Base-by-base conservation (phyloP, 1,140 invertebrate species). In the Hesperophylax magnus region DNA sequence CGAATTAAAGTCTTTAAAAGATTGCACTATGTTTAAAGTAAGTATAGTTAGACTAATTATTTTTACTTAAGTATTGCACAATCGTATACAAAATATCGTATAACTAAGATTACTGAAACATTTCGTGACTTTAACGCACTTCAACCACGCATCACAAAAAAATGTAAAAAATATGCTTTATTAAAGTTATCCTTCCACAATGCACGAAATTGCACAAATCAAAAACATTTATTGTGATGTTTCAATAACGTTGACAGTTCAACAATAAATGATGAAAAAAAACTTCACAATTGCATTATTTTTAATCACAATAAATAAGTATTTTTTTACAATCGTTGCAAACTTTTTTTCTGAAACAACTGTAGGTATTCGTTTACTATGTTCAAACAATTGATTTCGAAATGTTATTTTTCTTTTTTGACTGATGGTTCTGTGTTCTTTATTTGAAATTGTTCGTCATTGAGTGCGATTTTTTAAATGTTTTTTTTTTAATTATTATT, bases 41-140 rank as follows among this genome's bases (percentile, higher is more conserved):
- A 7, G 15, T 54, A 27, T 54, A 17, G 3, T 18, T 53, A 53
- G 67, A 71, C 39, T 39, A 39, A 69, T 34, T 67, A 67, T 34
- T 67, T n/a, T 61, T 18, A 80, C 56, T 47, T 78, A 72, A 39
- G 56, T 82, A 82, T 80, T 79, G 78, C 81, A 82, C 81, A 82
- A 77, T 82, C 81, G 81, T 82, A 82, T 82, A 82, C 81, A 79
- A 72, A 52, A 67, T 54, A 72, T 72, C 47, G 69, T 72, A 71
- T 71, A 20, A 11, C 22, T 53, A 71, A 27, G 67, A 27, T 65
- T 65, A 67, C 20, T 22, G 14, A 18, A 72, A 54, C 11, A 24
- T 54, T 24, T 14, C n/a, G 18, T 20, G 39, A 54, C 20, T 72
- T 72, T 2, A 53, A 72, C 47, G 69, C 69, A 72, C 69, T 72